Evolutionary conservation across 2,888 invertebrate genomes (phyloP).

Genomic region (Ophraella communa): DNA sequence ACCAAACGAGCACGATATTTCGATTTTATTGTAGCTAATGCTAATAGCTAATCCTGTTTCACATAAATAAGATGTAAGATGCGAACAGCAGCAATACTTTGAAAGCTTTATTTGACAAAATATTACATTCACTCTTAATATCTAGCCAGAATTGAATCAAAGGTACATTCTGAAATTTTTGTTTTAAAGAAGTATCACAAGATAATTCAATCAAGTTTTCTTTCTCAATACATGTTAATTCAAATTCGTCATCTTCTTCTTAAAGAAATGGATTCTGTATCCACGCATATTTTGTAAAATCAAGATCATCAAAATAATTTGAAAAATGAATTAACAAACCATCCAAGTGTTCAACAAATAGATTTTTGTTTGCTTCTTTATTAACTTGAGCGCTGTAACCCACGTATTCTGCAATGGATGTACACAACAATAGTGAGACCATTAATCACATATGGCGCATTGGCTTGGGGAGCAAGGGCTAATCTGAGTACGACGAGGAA

Average conservation of each 20-base stretch:
- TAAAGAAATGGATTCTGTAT: neutral
- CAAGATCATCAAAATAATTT: neutral
- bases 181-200: neutral
- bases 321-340: neutral
- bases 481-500: too few species aligned
- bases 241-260: neutral
- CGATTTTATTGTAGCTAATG: neutral
- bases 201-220: neutral
- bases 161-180: neutral
- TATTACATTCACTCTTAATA: neutral
- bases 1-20: neutral
- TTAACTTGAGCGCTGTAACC: neutral
- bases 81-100: neutral
- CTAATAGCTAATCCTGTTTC: neutral
- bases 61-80: neutral
- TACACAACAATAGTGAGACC: too few species aligned
- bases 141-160: neutral
- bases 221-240: neutral
- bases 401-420: too few species aligned
- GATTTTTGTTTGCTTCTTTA: neutral
- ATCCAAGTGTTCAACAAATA: too few species aligned
- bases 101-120: neutral
- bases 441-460: too few species aligned
- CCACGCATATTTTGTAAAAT: neutral
- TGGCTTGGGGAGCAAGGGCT: too few species aligned